A percentile compares a stretch with the other conserved stretches of the same genome.
phyloP scores from a whole-genome alignment of 2,888 invertebrate genomes.

The Arctia plantaginis region DNA sequence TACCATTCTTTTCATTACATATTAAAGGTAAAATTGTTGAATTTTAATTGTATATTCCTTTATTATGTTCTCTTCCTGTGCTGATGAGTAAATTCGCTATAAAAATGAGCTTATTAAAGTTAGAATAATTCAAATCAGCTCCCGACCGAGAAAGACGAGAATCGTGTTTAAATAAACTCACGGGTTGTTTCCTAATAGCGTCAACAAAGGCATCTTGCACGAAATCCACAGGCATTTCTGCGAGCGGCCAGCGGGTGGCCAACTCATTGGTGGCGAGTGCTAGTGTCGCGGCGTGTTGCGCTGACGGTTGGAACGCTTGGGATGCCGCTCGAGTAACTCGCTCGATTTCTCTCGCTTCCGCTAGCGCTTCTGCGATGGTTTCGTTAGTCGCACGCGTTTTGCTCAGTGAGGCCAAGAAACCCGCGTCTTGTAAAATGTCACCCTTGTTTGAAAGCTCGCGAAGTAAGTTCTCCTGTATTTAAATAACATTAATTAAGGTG shows the following conservation, averaged over 20 bases:
- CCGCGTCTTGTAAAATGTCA: conserved; percentile 79
- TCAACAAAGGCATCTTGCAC: conserved; percentile 81
- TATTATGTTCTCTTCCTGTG: background rate
- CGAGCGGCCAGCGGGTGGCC: conserved; percentile 73
- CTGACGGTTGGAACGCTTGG: conserved; percentile 55
- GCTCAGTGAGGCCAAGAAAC: conserved; percentile 81
- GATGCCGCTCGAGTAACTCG: conserved; percentile 61
- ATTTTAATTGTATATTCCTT: background rate
- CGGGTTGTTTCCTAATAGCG: conserved; percentile 65
- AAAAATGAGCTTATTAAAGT: background rate
- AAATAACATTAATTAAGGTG: background rate
- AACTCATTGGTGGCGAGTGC: conserved; percentile 72
- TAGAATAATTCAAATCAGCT: background rate
- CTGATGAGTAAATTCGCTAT: no score
- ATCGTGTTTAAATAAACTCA: conserved; percentile 39
- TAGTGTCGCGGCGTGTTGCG: conserved; percentile 69
- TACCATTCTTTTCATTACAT: no score
- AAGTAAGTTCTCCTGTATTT: conserved; percentile 73
- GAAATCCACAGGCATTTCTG: conserved; percentile 80
- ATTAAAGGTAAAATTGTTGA: no score
- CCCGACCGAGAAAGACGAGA: background rate
- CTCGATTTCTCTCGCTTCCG: conserved; percentile 75
- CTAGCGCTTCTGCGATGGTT: conserved; percentile 79
- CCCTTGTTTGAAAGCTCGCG: conserved; percentile 73
- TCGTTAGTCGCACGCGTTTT: conserved; percentile 82